These are phyloP conservation scores for Acanthopleura granulata DNA, from an alignment of 2,888 invertebrate genomes.

Conservation along the genomic window DNA sequence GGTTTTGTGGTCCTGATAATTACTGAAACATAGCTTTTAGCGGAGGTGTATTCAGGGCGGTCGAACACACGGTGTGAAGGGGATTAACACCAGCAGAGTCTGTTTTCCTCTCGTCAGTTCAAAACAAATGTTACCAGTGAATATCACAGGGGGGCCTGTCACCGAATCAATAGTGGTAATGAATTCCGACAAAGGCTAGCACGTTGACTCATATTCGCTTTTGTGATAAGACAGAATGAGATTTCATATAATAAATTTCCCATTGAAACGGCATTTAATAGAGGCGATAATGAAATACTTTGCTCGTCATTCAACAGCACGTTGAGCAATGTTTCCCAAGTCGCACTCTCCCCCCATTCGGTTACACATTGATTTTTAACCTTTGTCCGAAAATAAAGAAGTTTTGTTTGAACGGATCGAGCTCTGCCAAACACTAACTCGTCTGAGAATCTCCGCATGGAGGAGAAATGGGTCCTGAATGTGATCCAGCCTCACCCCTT, in stretches of 20 bases:
- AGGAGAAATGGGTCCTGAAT: not conserved
- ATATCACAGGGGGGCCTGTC: not conserved
- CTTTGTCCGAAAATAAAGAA: slow-evolving; percentile 10
- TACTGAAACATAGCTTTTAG: slow-evolving; percentile 18
- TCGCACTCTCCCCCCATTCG: not conserved
- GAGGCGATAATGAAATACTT: slow-evolving; percentile 17
- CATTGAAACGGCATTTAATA: slow-evolving; percentile 14
- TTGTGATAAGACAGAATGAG: not conserved
- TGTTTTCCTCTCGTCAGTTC: not conserved
- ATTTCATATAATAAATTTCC: slow-evolving; percentile 19
- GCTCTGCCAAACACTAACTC: not conserved
- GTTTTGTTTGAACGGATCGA: slow-evolving; percentile 8
- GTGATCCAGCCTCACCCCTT: not conserved
- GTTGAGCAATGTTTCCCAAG: slow-evolving; percentile 15
- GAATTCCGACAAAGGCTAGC: slow-evolving; percentile 11
- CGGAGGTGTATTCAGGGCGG: not conserved
- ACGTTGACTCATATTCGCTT: slow-evolving; percentile 16
- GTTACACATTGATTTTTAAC: slow-evolving; percentile 18
- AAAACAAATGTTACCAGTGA: slow-evolving; percentile 19
- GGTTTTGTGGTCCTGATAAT: slow-evolving; percentile 1
- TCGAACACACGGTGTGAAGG: not conserved
- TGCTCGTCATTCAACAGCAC: slow-evolving; percentile 7
- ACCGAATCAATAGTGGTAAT: slow-evolving; percentile 6
- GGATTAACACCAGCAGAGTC: not conserved
- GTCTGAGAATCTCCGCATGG: not conserved